These are phyloP conservation scores for Trachops cirrhosus DNA, from an alignment of 2,797 vertebrate genomes.

Conservation along the genomic window DNA sequence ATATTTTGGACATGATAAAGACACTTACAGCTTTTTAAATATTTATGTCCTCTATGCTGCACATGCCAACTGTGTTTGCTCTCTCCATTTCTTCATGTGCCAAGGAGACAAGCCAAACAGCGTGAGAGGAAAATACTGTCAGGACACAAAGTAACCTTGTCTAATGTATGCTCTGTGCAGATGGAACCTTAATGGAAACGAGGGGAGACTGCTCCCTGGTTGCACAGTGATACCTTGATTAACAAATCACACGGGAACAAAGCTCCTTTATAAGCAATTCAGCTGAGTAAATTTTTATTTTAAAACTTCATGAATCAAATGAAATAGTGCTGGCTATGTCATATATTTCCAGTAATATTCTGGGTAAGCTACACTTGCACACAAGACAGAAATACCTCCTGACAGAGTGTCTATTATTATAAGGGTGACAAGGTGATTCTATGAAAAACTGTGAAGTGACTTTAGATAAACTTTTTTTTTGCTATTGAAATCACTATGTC, in stretches of 20 bases:
- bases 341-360: not conserved
- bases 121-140: slow-evolving; percentile 8
- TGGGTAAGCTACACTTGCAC: not conserved
- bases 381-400: not conserved
- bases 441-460: not conserved
- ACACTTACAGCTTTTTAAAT: slow-evolving; percentile 54
- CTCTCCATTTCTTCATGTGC: slow-evolving; percentile 36
- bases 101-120: slow-evolving; percentile 37
- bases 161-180: not conserved
- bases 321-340: not conserved
- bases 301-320: slow-evolving; percentile 34
- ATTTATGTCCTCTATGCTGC: slow-evolving; percentile 30
- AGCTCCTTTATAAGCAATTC: slow-evolving; percentile 35
- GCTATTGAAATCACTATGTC: not conserved
- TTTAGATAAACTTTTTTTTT: not conserved
- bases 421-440: not conserved
- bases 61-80: slow-evolving; percentile 46
- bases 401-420: not conserved
- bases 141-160: slow-evolving; percentile 39
- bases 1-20: slow-evolving; percentile 56
- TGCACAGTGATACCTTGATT: not conserved
- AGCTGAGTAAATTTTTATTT: slow-evolving; percentile 42
- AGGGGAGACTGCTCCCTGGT: not conserved
- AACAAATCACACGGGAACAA: slow-evolving; percentile 3
- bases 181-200: not conserved